Percentiles rank a stretch among this genome's conserved stretches.
Conservation (phyloP, 37 sponge, comb jelly and placozoan species). For the Chondrosia reniformis region DNA sequence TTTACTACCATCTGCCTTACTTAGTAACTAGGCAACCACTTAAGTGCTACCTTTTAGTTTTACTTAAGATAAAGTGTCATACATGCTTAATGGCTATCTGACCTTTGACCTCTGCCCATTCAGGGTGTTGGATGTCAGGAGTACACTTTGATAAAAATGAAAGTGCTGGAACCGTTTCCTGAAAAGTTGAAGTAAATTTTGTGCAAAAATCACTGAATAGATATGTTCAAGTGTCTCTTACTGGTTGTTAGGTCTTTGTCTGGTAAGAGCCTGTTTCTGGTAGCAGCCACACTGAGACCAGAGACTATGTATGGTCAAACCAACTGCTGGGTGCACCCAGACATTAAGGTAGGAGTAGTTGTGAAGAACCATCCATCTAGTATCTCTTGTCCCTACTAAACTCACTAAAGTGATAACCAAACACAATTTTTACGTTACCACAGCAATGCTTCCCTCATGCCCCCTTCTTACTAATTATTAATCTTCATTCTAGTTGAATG, state of each 20-base stretch:
- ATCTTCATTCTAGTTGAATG: no score
- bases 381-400: no score
- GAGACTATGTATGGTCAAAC: constrained; percentile 99
- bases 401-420: no score
- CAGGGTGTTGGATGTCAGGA: constrained; percentile 96
- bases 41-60: neutral
- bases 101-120: neutral
- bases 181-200: constrained; percentile 56
- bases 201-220: no score
- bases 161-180: constrained; percentile 72
- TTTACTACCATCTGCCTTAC: neutral
- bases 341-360: constrained; percentile 56
- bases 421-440: no score
- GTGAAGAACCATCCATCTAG: no score
- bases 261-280: constrained; percentile 78
- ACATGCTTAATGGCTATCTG: no score
- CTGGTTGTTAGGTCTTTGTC: constrained; percentile 54
- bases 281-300: constrained; percentile 96
- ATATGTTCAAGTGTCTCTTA: no score
- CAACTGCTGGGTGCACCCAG: constrained; percentile 95
- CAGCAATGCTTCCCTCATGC: no score
- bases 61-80: no score
- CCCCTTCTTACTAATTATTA: no score
- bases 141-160: constrained; percentile 98
- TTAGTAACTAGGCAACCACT: no score